phyloP scores from a whole-genome alignment of 2,888 invertebrate species.

The Apantesis nais region DNA sequence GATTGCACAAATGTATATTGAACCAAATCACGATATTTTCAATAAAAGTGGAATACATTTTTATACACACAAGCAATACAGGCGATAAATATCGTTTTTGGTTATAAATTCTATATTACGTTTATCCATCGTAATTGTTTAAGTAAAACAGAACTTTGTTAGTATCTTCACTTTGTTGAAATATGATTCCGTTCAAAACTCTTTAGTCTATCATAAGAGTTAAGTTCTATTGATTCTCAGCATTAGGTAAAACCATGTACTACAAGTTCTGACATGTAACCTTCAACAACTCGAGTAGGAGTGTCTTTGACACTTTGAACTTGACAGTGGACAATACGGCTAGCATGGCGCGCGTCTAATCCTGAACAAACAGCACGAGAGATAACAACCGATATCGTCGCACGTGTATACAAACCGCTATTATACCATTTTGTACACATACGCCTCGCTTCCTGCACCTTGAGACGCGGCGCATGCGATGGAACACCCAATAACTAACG shows the following conservation, averaged over 20 bases:
- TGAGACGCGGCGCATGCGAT: constrained; percentile 28
- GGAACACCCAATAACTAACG: not conserved
- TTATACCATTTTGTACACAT: constrained; percentile 40
- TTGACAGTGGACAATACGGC: constrained; percentile 74
- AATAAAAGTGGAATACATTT: not conserved
- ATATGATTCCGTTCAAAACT: not conserved
- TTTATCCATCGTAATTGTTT: not conserved
- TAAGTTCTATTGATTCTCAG: not conserved
- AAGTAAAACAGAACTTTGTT: not conserved
- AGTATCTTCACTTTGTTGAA: too few relatives aligned
- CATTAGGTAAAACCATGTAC: not conserved
- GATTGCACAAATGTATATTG: not conserved
- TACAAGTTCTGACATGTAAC: constrained; percentile 30
- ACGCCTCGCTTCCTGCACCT: constrained; percentile 50
- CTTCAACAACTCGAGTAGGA: constrained; percentile 51
- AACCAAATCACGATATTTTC: not conserved
- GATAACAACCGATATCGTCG: constrained; percentile 58
- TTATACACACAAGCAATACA: not conserved
- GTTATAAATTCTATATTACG: not conserved
- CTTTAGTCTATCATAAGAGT: not conserved
- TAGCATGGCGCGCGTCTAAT: constrained; percentile 58
- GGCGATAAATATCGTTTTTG: not conserved
- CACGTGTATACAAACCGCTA: constrained; percentile 58
- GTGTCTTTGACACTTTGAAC: constrained; percentile 79
- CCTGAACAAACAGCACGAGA: constrained; percentile 70